These are phyloP conservation scores for Limnephilus marmoratus DNA, from an alignment of 2,888 invertebrate species.

Conservation along the genomic window DNA sequence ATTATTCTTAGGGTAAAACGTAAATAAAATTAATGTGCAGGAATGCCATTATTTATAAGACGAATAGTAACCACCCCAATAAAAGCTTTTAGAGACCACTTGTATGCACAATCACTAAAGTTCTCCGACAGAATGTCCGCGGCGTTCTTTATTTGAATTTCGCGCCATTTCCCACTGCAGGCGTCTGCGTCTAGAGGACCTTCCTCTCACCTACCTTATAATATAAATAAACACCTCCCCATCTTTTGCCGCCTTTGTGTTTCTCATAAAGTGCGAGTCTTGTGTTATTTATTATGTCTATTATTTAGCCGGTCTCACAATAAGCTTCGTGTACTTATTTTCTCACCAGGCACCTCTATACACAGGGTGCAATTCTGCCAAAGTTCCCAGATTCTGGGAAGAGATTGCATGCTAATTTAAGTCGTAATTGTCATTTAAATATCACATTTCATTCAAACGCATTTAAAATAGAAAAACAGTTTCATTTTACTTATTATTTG, in stretches of 20 bases:
- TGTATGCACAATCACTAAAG: background rate
- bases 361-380: background rate
- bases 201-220: conserved; percentile 60
- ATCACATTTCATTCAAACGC: background rate
- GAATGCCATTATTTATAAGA: background rate
- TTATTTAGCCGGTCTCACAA: conserved; percentile 66
- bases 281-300: conserved; percentile 66
- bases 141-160: conserved; percentile 52
- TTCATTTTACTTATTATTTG: background rate
- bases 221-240: conserved; percentile 66
- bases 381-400: background rate
- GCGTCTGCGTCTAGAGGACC: conserved; percentile 39
- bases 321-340: conserved; percentile 64
- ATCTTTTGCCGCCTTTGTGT: conserved; percentile 64
- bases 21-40: background rate
- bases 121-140: conserved; percentile 13
- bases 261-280: conserved; percentile 66
- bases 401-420: background rate
- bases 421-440: background rate
- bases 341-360: conserved; percentile 19
- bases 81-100: background rate
- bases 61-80: background rate
- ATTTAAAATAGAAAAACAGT: background rate
- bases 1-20: background rate
- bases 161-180: conserved; percentile 41